These are phyloP conservation scores for Pentalonia nigronervosa DNA, from an alignment of 1,140 invertebrate species.

Conservation along the genomic window DNA sequence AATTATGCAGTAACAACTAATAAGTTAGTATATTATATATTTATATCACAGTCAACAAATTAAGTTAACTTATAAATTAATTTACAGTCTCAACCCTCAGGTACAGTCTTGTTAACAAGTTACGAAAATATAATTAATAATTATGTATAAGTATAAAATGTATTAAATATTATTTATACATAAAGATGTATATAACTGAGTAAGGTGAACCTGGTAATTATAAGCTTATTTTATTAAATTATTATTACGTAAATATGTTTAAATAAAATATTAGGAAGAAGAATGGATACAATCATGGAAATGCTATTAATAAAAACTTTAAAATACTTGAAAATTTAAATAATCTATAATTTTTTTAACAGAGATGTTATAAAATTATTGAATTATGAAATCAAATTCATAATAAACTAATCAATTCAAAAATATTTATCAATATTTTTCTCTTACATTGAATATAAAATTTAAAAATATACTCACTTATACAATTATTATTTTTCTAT, in stretches of 20 bases:
- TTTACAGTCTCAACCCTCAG: not conserved
- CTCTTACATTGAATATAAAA: not conserved
- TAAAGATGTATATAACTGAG: not conserved
- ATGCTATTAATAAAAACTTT: not conserved
- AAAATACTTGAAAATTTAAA: not conserved
- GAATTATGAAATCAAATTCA: not conserved
- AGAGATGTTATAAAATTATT: not conserved
- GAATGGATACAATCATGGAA: no score
- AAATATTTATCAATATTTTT: not conserved
- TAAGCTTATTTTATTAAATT: not conserved
- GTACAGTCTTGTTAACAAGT: not conserved
- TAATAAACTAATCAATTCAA: not conserved
- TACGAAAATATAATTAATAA: not conserved
- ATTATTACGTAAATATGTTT: not conserved
- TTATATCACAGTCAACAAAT: not conserved
- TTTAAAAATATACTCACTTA: not conserved
- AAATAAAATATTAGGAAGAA: not conserved
- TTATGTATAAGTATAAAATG: not conserved
- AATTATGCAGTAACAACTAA: not conserved
- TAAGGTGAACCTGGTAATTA: not conserved
- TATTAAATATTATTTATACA: no score
- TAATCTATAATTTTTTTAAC: not conserved
- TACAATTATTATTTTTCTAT: not conserved
- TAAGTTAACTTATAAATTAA: not conserved
- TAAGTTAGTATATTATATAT: no score